Percentiles rank a stretch among this genome's conserved stretches.
Conservation (phyloP, 2,797 vertebrate species). For the Oreochromis grahami region DNA sequence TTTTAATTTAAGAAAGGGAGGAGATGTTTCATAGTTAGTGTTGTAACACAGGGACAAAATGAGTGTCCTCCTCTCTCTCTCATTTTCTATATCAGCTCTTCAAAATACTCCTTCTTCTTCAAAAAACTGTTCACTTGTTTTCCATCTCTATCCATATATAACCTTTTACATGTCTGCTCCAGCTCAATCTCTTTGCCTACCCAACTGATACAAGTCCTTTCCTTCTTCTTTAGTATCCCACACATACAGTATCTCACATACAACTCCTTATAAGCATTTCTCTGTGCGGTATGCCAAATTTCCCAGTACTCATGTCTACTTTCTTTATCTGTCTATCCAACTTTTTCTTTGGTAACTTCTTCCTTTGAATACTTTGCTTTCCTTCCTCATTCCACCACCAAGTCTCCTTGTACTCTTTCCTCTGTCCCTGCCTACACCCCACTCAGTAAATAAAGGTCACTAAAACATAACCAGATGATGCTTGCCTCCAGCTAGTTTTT, state of each 20-base stretch:
- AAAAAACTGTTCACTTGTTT: background rate
- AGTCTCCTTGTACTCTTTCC: background rate
- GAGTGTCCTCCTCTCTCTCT: background rate
- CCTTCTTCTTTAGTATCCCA: background rate
- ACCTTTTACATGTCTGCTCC: background rate
- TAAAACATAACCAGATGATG: background rate
- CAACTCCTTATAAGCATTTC: background rate
- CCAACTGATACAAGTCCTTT: background rate
- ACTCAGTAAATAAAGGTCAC: background rate
- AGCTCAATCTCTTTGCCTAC: background rate
- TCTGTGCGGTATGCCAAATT: fast-evolving
- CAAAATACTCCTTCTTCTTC: background rate
- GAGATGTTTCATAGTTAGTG: background rate
- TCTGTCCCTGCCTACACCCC: background rate
- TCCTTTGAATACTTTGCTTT: background rate
- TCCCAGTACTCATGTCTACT: background rate
- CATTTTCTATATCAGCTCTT: background rate
- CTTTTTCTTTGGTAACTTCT: background rate
- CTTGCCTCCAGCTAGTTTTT: background rate
- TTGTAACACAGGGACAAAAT: background rate
- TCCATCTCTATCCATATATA: background rate
- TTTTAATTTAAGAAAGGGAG: background rate
- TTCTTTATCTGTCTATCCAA: background rate
- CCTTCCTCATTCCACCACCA: background rate
- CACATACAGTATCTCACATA: no score